Conservation (phyloP, 2,797 vertebrate species). For the Sparus aurata region DNA sequence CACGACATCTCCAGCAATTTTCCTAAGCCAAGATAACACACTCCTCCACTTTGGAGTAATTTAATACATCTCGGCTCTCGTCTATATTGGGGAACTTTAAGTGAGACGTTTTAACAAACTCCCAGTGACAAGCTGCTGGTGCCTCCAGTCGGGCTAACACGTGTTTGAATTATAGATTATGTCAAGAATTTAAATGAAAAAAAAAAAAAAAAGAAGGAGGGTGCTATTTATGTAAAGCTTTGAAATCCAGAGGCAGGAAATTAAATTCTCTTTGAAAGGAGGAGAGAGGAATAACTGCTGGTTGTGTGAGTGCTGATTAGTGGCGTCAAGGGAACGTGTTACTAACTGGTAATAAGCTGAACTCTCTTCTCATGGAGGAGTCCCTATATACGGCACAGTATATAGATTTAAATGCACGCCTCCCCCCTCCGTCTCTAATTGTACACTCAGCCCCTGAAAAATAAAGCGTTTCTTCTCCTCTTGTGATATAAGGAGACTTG, state of each 20-base stretch:
- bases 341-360: conserved; percentile 53
- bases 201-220: conserved; percentile 54
- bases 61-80: conserved; percentile 59
- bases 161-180: conserved; percentile 82
- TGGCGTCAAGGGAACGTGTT: conserved; percentile 42
- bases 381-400: conserved; percentile 3
- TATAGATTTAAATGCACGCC: conserved; percentile 25
- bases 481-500: conserved; percentile 8
- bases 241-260: conserved; percentile 82
- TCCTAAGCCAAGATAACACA: conserved; percentile 68
- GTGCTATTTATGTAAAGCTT: conserved; percentile 78
- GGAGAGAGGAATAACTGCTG: conserved; percentile 67
- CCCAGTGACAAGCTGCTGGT: conserved; percentile 64
- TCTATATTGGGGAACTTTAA: conserved; percentile 63
- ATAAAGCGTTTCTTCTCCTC: conserved; percentile 14
- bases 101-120: conserved; percentile 77
- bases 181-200: conserved; percentile 77
- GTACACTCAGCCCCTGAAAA: conserved; percentile 13
- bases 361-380: conserved; percentile 8
- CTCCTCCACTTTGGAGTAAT: conserved; percentile 60
- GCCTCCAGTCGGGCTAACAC: conserved; percentile 66
- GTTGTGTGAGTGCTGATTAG: conserved; percentile 71
- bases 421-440: background rate
- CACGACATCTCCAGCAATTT: conserved; percentile 66
- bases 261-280: conserved; percentile 80